These are phyloP conservation scores for Trachelus stipa DNA, from an alignment of 2,888 invertebrate genomes.

Conservation along the genomic window DNA sequence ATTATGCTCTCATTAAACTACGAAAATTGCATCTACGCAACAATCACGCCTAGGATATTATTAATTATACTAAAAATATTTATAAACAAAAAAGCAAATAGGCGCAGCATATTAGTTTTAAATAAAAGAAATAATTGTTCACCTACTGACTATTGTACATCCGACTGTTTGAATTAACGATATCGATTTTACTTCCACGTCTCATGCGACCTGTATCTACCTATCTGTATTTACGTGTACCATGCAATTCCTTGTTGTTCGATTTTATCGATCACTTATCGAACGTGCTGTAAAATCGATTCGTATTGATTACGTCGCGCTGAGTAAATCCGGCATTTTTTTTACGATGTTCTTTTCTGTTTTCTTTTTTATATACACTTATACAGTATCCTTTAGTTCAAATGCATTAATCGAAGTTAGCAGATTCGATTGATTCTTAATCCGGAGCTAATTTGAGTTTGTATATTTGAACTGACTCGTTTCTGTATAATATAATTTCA, in stretches of 20 bases:
- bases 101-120: conserved; percentile 36
- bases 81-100: conserved; percentile 19
- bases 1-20: conserved; percentile 11
- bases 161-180: not conserved
- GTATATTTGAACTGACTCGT: not conserved
- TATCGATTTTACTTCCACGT: not conserved
- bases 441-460: not conserved
- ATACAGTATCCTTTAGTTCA: not conserved
- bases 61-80: conserved; percentile 29
- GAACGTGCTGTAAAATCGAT: conserved; percentile 6
- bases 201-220: not conserved
- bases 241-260: not conserved
- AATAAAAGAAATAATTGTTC: conserved; percentile 26
- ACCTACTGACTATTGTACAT: conserved; percentile 26
- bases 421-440: not conserved
- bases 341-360: conserved; percentile 22
- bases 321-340: conserved; percentile 33
- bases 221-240: not conserved
- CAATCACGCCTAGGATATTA: conserved; percentile 30
- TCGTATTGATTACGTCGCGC: not conserved
- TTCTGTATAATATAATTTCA: not conserved
- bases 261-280: not conserved
- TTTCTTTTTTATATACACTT: conserved; percentile 22
- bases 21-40: conserved; percentile 30
- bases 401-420: not conserved